Evolutionary conservation across 2,113 vertebrate species (phyloP), one percentile per base, ranked within the genome.

Genomic region (Tachuris rubrigastra): DNA sequence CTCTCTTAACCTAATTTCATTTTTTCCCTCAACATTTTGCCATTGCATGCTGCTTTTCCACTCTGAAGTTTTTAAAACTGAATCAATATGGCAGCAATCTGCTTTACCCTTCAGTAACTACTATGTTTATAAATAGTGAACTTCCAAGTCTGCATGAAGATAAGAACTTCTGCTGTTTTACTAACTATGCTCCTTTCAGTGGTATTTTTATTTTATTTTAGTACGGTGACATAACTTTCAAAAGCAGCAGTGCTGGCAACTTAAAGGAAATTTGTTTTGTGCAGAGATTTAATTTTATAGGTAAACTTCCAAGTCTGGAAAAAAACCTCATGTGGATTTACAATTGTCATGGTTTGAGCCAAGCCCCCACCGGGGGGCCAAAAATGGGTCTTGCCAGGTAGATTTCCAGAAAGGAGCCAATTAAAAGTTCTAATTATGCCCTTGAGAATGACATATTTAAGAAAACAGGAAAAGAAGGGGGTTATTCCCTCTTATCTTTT

Each of bases 301-400:
- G 77, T 52, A 93, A 84, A 95, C 59, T 94, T 97, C 17, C 59
- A 86, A 72, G 47, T 24, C 23, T 73, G 20, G 44, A 71, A 31
- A 60, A 83, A 93, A 2, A 9, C 35, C 35, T 93, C 56, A 81
- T 77, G 55, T 88, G 63, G 37, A 68, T 96, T 97, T 97, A 89
- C 47, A 95, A 41, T 41, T 41, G 12, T n/a, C n/a, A n/a, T n/a
- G n/a, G n/a, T n/a, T n/a, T n/a, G n/a, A n/a, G n/a, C n/a, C n/a
- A n/a, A n/a, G n/a, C n/a, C n/a, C n/a, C n/a, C n/a, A n/a, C n/a
- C n/a, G n/a, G n/a, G n/a, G n/a, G n/a, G n/a, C n/a, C n/a, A n/a
- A n/a, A n/a, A n/a, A n/a, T n/a, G n/a, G n/a, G n/a, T n/a, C n/a
- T n/a, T n/a, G n/a, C n/a, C n/a, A n/a, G n/a, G n/a, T n/a, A n/a